Percentiles rank a stretch among this genome's conserved stretches.
Evolutionary conservation across 2,888 invertebrate genomes (phyloP).

Genomic region (Gasteruption jaculator): DNA sequence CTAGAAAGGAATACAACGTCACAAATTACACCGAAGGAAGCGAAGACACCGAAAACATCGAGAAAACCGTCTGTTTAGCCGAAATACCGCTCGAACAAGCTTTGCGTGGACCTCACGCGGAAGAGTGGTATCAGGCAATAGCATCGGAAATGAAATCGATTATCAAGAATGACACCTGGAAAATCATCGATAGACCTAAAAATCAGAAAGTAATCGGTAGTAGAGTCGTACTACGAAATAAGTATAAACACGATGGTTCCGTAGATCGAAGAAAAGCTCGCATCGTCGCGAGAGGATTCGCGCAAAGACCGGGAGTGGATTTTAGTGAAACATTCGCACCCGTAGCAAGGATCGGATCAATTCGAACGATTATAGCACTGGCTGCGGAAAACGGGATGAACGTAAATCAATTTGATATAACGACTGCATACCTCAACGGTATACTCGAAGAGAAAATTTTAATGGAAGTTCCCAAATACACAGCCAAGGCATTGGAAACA

Average conservation of each 20-base stretch:
- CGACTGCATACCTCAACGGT: conserved; percentile 27
- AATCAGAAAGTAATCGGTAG: conserved; percentile 15
- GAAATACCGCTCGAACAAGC: conserved; percentile 16
- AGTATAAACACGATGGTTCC: conserved; percentile 15
- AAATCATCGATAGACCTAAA: conserved; percentile 14
- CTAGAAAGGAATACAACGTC: conserved; percentile 15
- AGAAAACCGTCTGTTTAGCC: conserved; percentile 2
- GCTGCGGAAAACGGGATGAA: conserved; percentile 18
- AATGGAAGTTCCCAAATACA: conserved; percentile 21
- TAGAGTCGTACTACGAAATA: conserved; percentile 19
- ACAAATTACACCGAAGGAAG: no score
- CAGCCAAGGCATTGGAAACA: conserved; percentile 8
- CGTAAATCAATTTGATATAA: conserved; percentile 25
- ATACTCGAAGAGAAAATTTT: conserved; percentile 10
- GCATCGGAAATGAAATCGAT: conserved; percentile 13
- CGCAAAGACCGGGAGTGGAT: conserved; percentile 22
- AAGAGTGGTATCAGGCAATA: conserved; percentile 14
- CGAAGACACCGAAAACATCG: conserved; percentile 4
- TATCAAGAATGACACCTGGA: conserved; percentile 18
- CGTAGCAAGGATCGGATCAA: conserved; percentile 15
- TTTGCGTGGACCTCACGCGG: conserved; percentile 4
- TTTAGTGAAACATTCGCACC: conserved; percentile 22
- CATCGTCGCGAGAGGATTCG: conserved; percentile 20
- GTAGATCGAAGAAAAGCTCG: conserved; percentile 20
- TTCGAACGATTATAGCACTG: conserved; percentile 15